These are phyloP conservation scores for Echiichthys vipera DNA, from an alignment of 2,797 vertebrate genomes.

Conservation along the genomic window DNA sequence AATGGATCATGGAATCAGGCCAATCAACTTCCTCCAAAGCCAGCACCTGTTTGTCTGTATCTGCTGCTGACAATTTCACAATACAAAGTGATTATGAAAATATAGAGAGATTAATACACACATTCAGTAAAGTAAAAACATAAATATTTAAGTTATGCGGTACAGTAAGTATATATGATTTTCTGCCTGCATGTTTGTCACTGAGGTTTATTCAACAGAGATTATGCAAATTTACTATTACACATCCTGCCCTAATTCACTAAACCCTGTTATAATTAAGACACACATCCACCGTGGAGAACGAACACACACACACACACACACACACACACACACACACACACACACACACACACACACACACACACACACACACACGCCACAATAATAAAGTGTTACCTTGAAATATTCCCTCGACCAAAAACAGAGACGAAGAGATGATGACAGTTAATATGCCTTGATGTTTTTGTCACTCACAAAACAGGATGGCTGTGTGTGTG, in stretches of 20 bases:
- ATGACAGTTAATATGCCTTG: conserved; percentile 75
- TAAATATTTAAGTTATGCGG: conserved; percentile 42
- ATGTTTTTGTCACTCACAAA: conserved; percentile 73
- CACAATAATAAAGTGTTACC: conserved; percentile 48
- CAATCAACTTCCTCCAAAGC: conserved; percentile 79
- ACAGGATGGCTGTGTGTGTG: conserved; percentile 39
- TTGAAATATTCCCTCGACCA: conserved; percentile 68
- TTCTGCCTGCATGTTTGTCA: conserved; percentile 63
- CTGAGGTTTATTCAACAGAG: conserved; percentile 74
- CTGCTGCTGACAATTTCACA: conserved; percentile 70
- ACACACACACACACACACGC: conserved; percentile 1
- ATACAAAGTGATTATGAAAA: conserved; percentile 58
- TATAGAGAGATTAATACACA: conserved; percentile 51
- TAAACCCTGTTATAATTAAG: conserved; percentile 79
- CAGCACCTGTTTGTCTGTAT: conserved; percentile 76
- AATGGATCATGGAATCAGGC: conserved; percentile 78
- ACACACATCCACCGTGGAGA: conserved; percentile 65
- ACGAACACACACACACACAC: conserved; percentile 19
- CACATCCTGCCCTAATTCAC: conserved; percentile 80
- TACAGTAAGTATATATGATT: conserved; percentile 48
- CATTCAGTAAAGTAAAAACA: conserved; percentile 23
- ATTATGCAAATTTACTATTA: conserved; percentile 80
- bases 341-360: conserved; percentile 24
- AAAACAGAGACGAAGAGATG: conserved; percentile 64
- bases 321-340: conserved; percentile 26